A percentile compares a stretch with the other conserved stretches of the same genome.
Conservation (phyloP, 1,140 invertebrate species). For the Colletes latitarsis region DNA sequence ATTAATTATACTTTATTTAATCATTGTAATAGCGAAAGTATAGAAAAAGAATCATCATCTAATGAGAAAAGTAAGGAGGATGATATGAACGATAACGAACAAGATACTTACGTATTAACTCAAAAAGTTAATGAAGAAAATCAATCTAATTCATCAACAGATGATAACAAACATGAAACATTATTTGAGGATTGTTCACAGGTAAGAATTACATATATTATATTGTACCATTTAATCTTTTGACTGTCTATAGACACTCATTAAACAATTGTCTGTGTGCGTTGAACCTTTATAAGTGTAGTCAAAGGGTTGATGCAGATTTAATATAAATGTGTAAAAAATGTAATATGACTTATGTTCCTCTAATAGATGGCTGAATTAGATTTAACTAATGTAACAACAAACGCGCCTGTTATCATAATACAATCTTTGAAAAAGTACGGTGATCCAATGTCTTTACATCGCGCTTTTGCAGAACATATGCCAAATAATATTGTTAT, state of each 20-base stretch:
- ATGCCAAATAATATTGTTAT: constrained; percentile 93
- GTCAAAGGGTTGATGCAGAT: no score
- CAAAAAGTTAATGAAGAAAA: constrained; percentile 77
- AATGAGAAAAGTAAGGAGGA: constrained; percentile 69
- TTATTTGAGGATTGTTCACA: constrained; percentile 86
- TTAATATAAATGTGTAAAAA: constrained; percentile 26
- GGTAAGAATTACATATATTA: constrained; percentile 74
- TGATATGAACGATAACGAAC: constrained; percentile 77
- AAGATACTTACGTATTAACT: constrained; percentile 86
- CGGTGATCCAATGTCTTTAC: constrained; percentile 86
- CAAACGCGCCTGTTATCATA: constrained; percentile 84
- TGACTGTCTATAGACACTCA: no score
- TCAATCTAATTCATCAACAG: constrained; percentile 66
- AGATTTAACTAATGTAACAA: constrained; percentile 83
- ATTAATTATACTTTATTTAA: neutral
- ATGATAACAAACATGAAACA: constrained; percentile 75
- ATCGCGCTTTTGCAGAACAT: constrained; percentile 85
- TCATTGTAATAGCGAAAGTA: neutral
- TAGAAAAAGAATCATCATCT: constrained; percentile 23
- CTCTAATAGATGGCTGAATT: constrained; percentile 84
- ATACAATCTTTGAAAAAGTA: constrained; percentile 89
- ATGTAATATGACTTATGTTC: neutral
- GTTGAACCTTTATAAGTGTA: no score
- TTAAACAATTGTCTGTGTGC: no score
- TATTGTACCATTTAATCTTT: constrained; percentile 1